Conservation (phyloP, 2,113 vertebrate species). For the Zosterops japonicus region DNA sequence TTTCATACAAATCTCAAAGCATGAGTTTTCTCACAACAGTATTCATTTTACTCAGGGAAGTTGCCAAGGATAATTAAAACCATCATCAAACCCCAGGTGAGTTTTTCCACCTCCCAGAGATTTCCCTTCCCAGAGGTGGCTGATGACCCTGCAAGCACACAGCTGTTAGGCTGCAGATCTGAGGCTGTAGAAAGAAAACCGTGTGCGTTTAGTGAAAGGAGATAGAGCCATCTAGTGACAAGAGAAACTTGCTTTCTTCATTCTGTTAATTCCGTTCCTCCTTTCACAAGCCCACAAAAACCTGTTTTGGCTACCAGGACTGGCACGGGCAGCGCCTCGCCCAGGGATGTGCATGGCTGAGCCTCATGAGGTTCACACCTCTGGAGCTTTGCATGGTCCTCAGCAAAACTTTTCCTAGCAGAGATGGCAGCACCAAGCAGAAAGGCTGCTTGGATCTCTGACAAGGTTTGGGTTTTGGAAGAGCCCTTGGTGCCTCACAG, state of each 20-base stretch:
- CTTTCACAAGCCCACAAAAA: neutral
- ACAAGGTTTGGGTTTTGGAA: neutral
- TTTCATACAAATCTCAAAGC: neutral
- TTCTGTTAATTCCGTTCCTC: neutral
- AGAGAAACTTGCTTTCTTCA: neutral
- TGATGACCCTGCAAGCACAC: neutral
- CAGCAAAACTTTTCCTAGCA: neutral
- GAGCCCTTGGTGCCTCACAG: neutral
- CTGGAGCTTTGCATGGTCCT: neutral
- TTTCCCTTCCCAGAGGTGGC: neutral
- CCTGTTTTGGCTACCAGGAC: neutral
- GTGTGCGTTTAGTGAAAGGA: neutral
- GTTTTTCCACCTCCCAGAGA: neutral
- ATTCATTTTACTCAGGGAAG: neutral
- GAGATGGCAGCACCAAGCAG: rapidly evolving
- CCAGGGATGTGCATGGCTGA: neutral
- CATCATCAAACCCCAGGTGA: neutral
- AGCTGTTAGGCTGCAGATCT: neutral
- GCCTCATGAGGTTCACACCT: neutral
- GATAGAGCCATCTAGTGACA: slow-evolving; percentile 75
- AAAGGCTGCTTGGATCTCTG: neutral
- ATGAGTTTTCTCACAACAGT: neutral
- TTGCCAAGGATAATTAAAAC: neutral
- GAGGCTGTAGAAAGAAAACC: neutral
- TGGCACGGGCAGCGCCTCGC: neutral